Percentiles rank a stretch among this genome's conserved stretches.
These are phyloP conservation scores for Automeris io DNA, from an alignment of 2,888 invertebrate species.

Conservation along the genomic window DNA sequence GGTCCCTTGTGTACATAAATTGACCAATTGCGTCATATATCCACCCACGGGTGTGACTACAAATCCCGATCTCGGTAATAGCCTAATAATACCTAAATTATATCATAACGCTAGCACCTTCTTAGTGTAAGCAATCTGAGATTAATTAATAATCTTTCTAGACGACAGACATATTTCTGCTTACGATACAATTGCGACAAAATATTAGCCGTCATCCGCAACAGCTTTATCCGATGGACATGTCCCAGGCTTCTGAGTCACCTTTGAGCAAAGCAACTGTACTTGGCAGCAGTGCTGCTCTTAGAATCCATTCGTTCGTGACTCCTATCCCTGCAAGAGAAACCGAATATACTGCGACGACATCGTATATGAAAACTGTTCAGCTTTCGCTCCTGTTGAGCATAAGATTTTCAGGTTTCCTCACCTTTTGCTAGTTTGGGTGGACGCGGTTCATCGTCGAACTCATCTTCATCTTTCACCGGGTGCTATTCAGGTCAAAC, in stretches of 20 bases:
- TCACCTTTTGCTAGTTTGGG: conserved; percentile 9
- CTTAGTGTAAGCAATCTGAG: too few relatives aligned
- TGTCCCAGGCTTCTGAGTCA: conserved; percentile 2
- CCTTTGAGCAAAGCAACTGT: not conserved
- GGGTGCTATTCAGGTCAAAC: too few relatives aligned
- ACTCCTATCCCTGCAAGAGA: not conserved
- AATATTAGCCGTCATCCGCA: too few relatives aligned
- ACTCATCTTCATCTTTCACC: too few relatives aligned
- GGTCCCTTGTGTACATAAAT: not conserved
- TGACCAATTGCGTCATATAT: not conserved
- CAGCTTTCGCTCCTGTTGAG: conserved; percentile 8
- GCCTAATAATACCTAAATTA: too few relatives aligned
- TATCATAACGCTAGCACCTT: too few relatives aligned
- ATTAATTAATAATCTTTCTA: too few relatives aligned
- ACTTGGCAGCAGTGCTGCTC: conserved; percentile 1
- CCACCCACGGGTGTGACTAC: not conserved
- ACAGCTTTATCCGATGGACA: conserved; percentile 1
- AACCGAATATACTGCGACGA: conserved; percentile 1
- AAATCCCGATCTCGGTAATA: too few relatives aligned
- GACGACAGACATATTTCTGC: too few relatives aligned
- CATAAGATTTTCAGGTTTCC: conserved; percentile 11
- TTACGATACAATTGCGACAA: too few relatives aligned
- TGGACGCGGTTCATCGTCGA: too few relatives aligned
- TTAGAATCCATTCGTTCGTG: not conserved
- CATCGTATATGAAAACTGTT: conserved; percentile 7